Evolutionary conservation across 1,140 invertebrate genomes (phyloP).

Genomic region (Neodiprion pinetum): DNA sequence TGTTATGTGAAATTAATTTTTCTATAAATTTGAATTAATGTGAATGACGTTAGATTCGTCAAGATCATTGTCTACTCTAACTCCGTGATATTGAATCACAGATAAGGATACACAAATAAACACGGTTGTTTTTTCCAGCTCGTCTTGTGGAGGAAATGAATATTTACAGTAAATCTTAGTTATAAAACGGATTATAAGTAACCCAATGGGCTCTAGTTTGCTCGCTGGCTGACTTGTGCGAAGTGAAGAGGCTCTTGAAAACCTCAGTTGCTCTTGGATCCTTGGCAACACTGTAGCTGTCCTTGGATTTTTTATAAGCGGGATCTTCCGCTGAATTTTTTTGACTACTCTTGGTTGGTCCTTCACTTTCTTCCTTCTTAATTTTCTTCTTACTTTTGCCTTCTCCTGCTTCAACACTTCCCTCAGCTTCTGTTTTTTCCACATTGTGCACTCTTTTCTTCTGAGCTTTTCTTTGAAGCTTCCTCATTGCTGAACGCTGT

Average conservation of each 20-base stretch:
- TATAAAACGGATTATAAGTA: conserved; percentile 97
- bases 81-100: too few species aligned
- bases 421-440: conserved; percentile 30
- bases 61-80: too few species aligned
- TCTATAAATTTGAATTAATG: too few species aligned
- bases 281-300: conserved; percentile 85
- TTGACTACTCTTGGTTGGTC: conserved; percentile 20
- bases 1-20: too few species aligned
- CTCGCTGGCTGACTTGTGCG: conserved; percentile 83
- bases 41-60: too few species aligned
- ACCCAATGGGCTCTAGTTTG: conserved; percentile 95
- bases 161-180: conserved; percentile 63
- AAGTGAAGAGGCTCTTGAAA: conserved; percentile 95
- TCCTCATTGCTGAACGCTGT: conserved; percentile 69
- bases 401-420: conserved; percentile 31
- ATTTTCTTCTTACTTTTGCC: conserved; percentile 45
- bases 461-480: conserved; percentile 71
- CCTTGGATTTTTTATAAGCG: conserved; percentile 78
- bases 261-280: conserved; percentile 90
- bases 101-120: too few species aligned
- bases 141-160: too few species aligned
- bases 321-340: conserved; percentile 66
- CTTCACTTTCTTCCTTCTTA: conserved; percentile 44
- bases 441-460: conserved; percentile 68
- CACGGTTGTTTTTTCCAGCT: too few species aligned